phyloP scores from a whole-genome alignment of 2,113 vertebrate genomes.

The Leuciscus idus region DNA sequence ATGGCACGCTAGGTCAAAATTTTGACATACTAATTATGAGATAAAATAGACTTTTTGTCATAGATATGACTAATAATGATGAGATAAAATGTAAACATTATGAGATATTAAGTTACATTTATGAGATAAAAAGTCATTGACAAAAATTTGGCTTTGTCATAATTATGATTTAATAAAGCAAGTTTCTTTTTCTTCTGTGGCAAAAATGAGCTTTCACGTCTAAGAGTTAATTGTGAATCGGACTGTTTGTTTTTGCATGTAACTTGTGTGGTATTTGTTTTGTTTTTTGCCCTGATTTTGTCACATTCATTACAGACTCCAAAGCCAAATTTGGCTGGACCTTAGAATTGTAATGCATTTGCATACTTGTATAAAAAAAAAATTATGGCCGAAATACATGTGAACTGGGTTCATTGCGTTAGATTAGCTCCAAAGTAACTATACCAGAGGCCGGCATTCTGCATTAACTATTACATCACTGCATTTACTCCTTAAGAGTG shows the following conservation, averaged over 20 bases:
- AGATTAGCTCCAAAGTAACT: constrained; percentile 33
- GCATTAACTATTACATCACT: constrained; percentile 18
- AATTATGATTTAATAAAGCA: not conserved
- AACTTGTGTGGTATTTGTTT: not conserved
- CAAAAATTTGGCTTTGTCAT: not conserved
- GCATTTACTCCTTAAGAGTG: constrained; percentile 24
- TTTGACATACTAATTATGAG: not conserved
- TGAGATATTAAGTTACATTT: not conserved
- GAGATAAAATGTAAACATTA: too few species aligned
- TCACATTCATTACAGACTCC: not conserved
- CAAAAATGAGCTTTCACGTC: not conserved
- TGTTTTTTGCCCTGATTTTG: not conserved
- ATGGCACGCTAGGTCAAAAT: not conserved
- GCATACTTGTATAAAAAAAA: not conserved
- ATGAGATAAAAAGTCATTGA: not conserved
- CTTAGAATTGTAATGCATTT: not conserved
- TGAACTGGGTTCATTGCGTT: not conserved
- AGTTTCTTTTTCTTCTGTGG: too few species aligned
- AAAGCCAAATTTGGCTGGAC: not conserved
- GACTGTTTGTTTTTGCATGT: not conserved
- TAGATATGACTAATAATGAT: not conserved
- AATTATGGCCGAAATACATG: not conserved
- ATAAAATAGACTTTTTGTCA: not conserved
- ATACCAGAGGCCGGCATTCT: constrained; percentile 11
- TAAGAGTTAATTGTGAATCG: not conserved